These are phyloP conservation scores for Gymnarchus niloticus DNA, from an alignment of 2,113 vertebrate species.

Conservation along the genomic window DNA sequence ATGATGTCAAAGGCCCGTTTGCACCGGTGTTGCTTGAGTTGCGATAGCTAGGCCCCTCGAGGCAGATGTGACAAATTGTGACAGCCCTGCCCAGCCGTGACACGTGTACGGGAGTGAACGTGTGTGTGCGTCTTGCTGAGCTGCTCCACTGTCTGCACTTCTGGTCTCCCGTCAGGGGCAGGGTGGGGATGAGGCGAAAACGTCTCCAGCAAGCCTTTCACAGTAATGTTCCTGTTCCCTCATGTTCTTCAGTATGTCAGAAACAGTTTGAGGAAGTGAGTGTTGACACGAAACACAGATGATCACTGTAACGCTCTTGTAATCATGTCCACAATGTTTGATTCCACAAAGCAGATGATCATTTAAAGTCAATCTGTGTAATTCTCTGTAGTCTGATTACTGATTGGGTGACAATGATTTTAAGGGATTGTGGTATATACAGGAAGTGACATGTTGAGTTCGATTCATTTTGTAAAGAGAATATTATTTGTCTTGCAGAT, in stretches of 20 bases:
- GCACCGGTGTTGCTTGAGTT: neutral
- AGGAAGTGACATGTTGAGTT: neutral
- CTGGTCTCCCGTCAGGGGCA: neutral
- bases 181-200: neutral
- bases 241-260: neutral
- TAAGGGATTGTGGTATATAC: neutral
- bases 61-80: neutral
- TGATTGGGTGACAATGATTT: neutral
- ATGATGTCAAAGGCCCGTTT: no score
- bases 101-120: neutral
- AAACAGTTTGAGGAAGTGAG: neutral
- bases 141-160: neutral
- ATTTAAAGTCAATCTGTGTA: neutral
- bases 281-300: neutral
- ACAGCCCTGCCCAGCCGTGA: neutral
- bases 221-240: no score
- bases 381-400: neutral
- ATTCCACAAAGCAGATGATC: neutral
- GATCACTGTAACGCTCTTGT: neutral
- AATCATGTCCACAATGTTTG: neutral
- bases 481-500: constrained; percentile 49
- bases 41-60: neutral
- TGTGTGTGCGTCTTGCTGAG: neutral
- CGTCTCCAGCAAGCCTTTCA: no score
- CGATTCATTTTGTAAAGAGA: constrained; percentile 22